Evolutionary conservation across 2,797 vertebrate genomes (phyloP), one percentile per base, ranked within the genome.

Genomic region (Syngnathus rostellatus): DNA sequence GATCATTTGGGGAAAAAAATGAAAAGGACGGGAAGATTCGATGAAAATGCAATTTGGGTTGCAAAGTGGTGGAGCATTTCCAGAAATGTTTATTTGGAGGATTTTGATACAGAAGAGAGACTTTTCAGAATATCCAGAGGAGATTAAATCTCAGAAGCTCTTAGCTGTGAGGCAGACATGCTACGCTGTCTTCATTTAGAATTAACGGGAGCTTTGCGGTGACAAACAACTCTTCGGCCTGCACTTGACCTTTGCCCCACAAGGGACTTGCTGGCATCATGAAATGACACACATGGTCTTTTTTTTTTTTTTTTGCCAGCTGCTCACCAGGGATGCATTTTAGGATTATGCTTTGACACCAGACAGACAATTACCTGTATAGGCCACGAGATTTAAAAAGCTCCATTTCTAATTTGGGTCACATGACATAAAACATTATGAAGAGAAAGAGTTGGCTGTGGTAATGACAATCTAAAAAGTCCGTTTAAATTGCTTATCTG

Each of bases 401-500:
- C 31, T 31, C 25, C 2, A 25, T 25, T 25, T 25, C 25, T 25
- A 25, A 25, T 25, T 25, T 71, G 61, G 50, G 40, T 25, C 0
- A 21, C 43, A 63, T 64, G 16, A 46, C 16, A 71, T 80, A 55
- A 78, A 69, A 64, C 41, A 58, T 12, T 2, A 39, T 5, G 10
- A 37, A 50, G 31, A 37, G 51, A 51, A 64, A 12, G 17, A 38
- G 8, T 0, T 9, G 8, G 4, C 14, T 4, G 43, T 38, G 38
- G 67, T 46, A 6, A 65, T 39, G 8, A 50, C 65, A 69, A 81
- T 78, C 69, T 17, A 37, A 8, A 71, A 81, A 69, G 71, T 72
- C 7, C 55, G 68, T 83, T 79, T 77, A 80, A 83, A 72, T 82
- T 83, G 81, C 79, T 86, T 82, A 87, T 85, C 75, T 75, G 72